Conservation (phyloP, 2,888 invertebrate species). For the Ormyrus labotus region DNA sequence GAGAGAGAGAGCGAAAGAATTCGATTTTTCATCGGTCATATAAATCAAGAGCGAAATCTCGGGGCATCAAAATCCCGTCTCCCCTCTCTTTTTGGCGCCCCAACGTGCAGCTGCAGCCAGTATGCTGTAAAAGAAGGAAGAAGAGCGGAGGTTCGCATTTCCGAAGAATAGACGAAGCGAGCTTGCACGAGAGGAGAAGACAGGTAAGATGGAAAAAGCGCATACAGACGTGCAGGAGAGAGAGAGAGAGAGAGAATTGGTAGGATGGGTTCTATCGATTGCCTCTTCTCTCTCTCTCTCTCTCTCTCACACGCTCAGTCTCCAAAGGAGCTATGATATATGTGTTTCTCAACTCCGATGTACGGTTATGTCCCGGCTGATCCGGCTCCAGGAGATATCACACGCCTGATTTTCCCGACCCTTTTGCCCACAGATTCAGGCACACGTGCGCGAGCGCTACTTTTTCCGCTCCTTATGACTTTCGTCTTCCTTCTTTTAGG, state of each 20-base stretch:
- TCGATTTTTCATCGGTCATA: conserved; percentile 28
- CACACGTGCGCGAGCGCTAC: too few relatives aligned
- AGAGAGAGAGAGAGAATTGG: too few relatives aligned
- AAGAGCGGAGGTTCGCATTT: conserved; percentile 29
- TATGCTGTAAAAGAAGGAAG: conserved; percentile 14
- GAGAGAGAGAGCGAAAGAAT: conserved; percentile 6
- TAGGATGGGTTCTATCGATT: conserved; percentile 12
- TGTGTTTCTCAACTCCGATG: conserved; percentile 41
- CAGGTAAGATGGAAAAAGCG: conserved; percentile 5
- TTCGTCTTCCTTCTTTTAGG: too few relatives aligned
- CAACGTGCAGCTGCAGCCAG: background rate
- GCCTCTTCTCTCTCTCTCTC: background rate
- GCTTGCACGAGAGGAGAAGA: background rate
- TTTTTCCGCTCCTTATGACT: too few relatives aligned
- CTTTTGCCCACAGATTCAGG: background rate
- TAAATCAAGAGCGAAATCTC: conserved; percentile 30
- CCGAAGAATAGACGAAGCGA: background rate
- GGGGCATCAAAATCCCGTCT: conserved; percentile 19
- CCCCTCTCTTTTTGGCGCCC: background rate
- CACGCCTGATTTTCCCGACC: conserved; percentile 10
- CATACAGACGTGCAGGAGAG: too few relatives aligned
- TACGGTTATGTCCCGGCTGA: conserved; percentile 47
- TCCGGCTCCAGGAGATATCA: conserved; percentile 50
- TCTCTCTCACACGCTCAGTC: background rate
- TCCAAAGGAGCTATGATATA: conserved; percentile 53